Percentiles rank a stretch among this genome's conserved stretches.
Conservation (phyloP, 2,113 vertebrate genomes). For the Perccottus glenii region DNA sequence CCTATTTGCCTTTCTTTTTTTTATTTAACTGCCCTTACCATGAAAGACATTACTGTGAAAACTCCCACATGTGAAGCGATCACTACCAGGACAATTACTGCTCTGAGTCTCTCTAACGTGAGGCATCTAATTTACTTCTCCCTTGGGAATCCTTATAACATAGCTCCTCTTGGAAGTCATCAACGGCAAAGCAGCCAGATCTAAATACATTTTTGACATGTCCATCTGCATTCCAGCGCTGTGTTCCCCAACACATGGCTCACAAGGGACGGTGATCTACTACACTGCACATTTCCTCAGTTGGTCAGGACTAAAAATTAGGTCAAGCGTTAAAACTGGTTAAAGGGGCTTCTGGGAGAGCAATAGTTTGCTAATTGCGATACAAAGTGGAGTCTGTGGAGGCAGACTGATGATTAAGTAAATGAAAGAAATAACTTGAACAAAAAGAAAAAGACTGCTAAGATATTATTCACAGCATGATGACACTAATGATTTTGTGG, state of each 20-base stretch:
- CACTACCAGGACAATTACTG: constrained; percentile 53
- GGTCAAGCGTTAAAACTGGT: constrained; percentile 68
- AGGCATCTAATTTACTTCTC: constrained; percentile 54
- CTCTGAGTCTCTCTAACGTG: constrained; percentile 7
- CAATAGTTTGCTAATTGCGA: constrained; percentile 34
- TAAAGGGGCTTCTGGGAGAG: constrained; percentile 58
- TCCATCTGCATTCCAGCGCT: constrained; percentile 48
- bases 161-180: constrained; percentile 58
- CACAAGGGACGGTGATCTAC: constrained; percentile 54
- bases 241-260: constrained; percentile 53
- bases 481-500: constrained; percentile 50
- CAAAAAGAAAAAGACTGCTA: constrained; percentile 27
- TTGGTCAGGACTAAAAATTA: constrained; percentile 63
- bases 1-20: constrained; percentile 31
- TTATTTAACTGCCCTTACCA: constrained; percentile 43
- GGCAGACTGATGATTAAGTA: constrained; percentile 28
- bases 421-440: constrained; percentile 4
- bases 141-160: constrained; percentile 52
- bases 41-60: constrained; percentile 49
- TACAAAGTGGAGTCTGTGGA: constrained; percentile 13
- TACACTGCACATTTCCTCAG: constrained; percentile 58
- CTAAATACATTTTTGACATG: constrained; percentile 57
- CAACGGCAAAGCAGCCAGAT: constrained; percentile 58
- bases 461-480: constrained; percentile 41
- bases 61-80: constrained; percentile 41